These are phyloP conservation scores for Chloropsis cyanopogon DNA, from an alignment of 2,113 vertebrate species.

Conservation along the genomic window DNA sequence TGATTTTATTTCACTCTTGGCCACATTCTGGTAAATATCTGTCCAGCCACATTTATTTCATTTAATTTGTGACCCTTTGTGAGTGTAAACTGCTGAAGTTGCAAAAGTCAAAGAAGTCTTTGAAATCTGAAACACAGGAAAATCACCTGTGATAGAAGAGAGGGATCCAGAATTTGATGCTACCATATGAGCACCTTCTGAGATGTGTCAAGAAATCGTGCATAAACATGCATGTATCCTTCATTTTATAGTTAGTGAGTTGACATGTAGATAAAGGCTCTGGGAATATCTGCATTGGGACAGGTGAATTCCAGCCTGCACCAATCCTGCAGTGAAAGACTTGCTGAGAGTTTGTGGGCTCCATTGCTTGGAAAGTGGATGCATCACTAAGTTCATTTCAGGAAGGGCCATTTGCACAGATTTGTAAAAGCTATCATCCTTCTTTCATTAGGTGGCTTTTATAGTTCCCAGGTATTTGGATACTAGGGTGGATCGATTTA, in stretches of 20 bases:
- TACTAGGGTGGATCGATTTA: background rate
- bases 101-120: background rate
- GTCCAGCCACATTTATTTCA: background rate
- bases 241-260: background rate
- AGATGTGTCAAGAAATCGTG: background rate
- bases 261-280: background rate
- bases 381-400: background rate
- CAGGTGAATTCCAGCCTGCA: background rate
- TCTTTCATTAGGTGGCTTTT: background rate
- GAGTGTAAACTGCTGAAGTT: background rate
- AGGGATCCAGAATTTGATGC: background rate
- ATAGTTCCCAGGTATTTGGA: background rate
- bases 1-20: conserved; percentile 49
- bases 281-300: background rate
- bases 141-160: background rate
- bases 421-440: background rate
- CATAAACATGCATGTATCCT: background rate
- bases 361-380: background rate
- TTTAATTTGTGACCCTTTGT: background rate
- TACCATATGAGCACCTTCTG: background rate
- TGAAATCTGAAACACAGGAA: background rate
- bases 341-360: background rate
- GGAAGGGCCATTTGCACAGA: background rate
- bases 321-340: background rate
- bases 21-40: conserved; percentile 39